Evolutionary conservation across 2,888 invertebrate species (phyloP), one percentile per base, ranked within the genome.

Genomic region (Cabera pusaria): DNA sequence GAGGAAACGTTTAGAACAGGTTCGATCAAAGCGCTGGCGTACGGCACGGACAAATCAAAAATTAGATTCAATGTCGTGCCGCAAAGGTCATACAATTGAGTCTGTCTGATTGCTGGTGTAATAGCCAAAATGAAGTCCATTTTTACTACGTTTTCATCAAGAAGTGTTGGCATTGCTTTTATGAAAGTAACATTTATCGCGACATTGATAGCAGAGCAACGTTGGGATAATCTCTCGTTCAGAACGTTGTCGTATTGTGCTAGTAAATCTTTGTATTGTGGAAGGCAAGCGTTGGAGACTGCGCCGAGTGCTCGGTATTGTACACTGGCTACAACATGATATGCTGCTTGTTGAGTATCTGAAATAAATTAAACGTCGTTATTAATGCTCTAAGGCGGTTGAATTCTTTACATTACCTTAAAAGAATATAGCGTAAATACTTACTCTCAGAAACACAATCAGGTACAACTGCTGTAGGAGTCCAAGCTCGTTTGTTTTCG

Each of bases 311-410:
- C 96, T 44, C 97, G 91, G 70, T 97, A 98, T 22, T 93, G 94
- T 0, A 97, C 93, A 10, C 94, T 93, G 0, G 97, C 94, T 0
- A 96, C 93, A 0, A 97, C 96, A 60, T 97, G 97, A 60, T 97
- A 97, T 47, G 96, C 95, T n/a, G 97, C 97, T 90, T 97, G 96
- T 72, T 97, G 96, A 6, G 97, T 97, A 76, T 97, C 95, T 93
- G 71, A 39, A 81, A 80, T 17, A n/a, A n/a, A n/a, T n/a, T n/a
- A n/a, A n/a, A n/a, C n/a, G n/a, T n/a, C n/a, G n/a, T n/a, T n/a
- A n/a, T n/a, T n/a, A n/a, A n/a, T n/a, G n/a, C n/a, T n/a, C n/a
- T n/a, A n/a, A n/a, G n/a, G n/a, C n/a, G n/a, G n/a, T n/a, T n/a
- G n/a, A n/a, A n/a, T n/a, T n/a, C n/a, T n/a, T n/a, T n/a, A n/a